Base-by-base conservation (phyloP, 2,888 invertebrate species). In the Chironomus riparius region DNA sequence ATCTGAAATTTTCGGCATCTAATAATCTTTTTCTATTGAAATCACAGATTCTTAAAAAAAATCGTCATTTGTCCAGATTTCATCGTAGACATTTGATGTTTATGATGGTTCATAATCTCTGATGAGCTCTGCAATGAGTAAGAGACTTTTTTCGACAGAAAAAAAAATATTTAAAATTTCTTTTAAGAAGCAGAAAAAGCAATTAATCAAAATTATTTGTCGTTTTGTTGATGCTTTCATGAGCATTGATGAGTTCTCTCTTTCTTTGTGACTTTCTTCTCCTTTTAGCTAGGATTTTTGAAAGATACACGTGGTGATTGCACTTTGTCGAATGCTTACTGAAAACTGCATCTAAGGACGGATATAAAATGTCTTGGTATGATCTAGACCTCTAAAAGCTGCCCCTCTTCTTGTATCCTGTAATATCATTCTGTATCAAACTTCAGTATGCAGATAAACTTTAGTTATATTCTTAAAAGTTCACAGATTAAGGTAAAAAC, bases 181-280 rank as follows among this genome's bases (percentile, higher is more conserved):
- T 38, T 38, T 38, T 38, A 38, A 38, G 38, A 38, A 38, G 38
- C 10, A 38, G 24, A 48, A 28, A 72, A 61, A 68, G 68, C 69
- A 81, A 82, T 82, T 81, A 82, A 82, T 82, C 81, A 82, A 81
- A 82, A 82, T 81, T 81, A 80, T 81, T 80, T 82, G 80, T 81
- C 80, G 80, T 80, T 82, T 81, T 81, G 78, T 77, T 74, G 74
- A 50, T 68, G 47, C 65, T 28, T 50, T 56, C 70, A 48, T 38
- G 56, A 56, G 65, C 65, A 65, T 48, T 61, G 65, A 47, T 74
- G 65, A 68, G 21, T 71, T 61, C 28, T 15, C 10, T 65, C 62
- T 21, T 62, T 62, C 18, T 65, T 70, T 70, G 22, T 70, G 70
- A 70, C 22, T 50, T 70, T 62, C 72, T 62, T 73, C 62, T 15